Evolutionary conservation across 2,113 vertebrate species (phyloP).

Genomic region (Rhinolophus sinicus): DNA sequence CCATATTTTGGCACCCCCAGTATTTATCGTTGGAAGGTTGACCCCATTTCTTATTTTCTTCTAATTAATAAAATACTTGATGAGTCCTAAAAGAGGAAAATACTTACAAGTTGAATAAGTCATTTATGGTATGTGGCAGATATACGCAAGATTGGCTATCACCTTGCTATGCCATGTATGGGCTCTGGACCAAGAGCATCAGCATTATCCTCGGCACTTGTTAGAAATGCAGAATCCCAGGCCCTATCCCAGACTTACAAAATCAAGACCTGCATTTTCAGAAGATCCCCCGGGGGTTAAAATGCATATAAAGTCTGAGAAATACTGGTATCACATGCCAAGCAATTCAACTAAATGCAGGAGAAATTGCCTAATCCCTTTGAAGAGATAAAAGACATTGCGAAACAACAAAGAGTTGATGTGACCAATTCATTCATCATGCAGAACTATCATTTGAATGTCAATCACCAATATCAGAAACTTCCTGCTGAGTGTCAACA

Average conservation of each 20-base stretch:
- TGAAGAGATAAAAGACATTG: constrained; percentile 52
- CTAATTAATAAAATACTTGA: constrained; percentile 12
- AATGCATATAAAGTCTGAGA: background rate
- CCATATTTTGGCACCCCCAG: too few species aligned
- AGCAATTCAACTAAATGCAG: background rate
- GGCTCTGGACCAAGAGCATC: background rate
- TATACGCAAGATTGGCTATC: background rate
- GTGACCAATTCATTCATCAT: background rate
- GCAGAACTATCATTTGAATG: constrained; percentile 38
- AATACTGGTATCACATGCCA: background rate
- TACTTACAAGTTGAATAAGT: background rate
- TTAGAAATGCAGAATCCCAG: background rate
- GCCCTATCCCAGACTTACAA: background rate
- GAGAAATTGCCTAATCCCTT: background rate
- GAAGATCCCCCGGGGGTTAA: background rate
- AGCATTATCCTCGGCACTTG: background rate
- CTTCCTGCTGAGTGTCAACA: background rate
- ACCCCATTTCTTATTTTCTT: background rate
- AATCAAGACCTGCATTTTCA: background rate
- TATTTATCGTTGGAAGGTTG: background rate
- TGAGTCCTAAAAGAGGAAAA: background rate
- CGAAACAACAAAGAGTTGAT: constrained; percentile 27
- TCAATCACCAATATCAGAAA: constrained; percentile 20
- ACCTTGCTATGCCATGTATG: background rate
- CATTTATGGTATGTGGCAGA: background rate